Evolutionary conservation across 2,888 invertebrate species (phyloP).

Genomic region (Caenorhabditis becei): DNA sequence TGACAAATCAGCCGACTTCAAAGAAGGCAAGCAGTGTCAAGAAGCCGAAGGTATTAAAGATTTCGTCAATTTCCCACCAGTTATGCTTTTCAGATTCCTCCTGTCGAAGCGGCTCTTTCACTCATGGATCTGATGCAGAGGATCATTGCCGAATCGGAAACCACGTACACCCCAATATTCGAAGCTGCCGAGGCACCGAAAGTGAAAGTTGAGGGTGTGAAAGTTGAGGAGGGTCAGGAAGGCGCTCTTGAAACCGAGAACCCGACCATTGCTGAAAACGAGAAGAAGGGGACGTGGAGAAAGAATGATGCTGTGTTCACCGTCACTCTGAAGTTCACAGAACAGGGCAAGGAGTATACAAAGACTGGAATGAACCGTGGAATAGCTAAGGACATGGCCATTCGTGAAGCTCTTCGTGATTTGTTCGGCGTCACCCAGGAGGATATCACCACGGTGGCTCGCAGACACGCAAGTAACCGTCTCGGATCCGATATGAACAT

Average conservation of each 20-base stretch:
- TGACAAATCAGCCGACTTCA: neutral
- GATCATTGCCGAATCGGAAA: slow-evolving; percentile 44
- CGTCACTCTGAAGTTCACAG: slow-evolving; percentile 45
- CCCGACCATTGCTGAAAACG: neutral
- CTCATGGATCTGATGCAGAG: slow-evolving; percentile 61
- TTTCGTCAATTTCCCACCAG: neutral
- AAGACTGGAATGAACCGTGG: slow-evolving; percentile 31
- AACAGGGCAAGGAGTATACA: slow-evolving; percentile 32
- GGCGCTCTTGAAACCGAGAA: neutral
- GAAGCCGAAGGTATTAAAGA: slow-evolving; percentile 25
- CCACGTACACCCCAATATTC: slow-evolving; percentile 48
- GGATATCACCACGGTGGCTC: slow-evolving; percentile 52
- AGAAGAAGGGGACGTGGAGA: slow-evolving; percentile 9
- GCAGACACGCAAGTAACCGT: slow-evolving; percentile 36
- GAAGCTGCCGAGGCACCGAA: slow-evolving; percentile 37
- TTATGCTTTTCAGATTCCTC: slow-evolving; percentile 32
- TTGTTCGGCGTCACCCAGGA: slow-evolving; percentile 52
- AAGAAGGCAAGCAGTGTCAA: slow-evolving; percentile 15
- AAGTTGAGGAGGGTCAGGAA: slow-evolving; percentile 2
- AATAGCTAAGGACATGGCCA: slow-evolving; percentile 27
- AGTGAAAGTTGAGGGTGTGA: neutral
- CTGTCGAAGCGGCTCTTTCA: slow-evolving; percentile 59
- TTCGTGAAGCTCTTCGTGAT: slow-evolving; percentile 64
- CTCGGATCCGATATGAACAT: slow-evolving; percentile 42
- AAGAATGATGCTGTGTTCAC: slow-evolving; percentile 3